phyloP scores from a whole-genome alignment of 2,113 vertebrate species.

The Boulengeromyrus knoepffleri region DNA sequence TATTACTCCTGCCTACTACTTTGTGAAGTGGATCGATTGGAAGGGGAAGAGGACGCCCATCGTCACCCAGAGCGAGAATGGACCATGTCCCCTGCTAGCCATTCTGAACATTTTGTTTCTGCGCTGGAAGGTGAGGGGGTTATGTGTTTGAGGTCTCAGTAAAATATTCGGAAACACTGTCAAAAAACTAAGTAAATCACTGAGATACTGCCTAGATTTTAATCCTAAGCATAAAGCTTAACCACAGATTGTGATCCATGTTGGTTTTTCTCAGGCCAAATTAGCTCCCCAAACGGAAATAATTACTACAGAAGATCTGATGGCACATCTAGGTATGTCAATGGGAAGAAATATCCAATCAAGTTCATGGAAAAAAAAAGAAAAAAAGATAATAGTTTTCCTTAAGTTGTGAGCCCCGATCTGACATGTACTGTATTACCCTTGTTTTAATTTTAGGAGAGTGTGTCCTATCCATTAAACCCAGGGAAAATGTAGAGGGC shows the following conservation, averaged over 20 bases:
- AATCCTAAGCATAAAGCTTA: not conserved
- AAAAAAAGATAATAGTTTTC: not conserved
- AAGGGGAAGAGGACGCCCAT: constrained; percentile 80
- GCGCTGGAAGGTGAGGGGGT: constrained; percentile 76
- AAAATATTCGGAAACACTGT: not conserved
- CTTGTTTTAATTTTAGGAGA: constrained; percentile 62
- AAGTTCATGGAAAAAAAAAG: not conserved
- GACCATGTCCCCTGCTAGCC: constrained; percentile 87
- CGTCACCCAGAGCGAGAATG: constrained; percentile 82
- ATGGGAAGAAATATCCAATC: not conserved
- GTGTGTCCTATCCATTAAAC: constrained; percentile 79
- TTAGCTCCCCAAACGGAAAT: constrained; percentile 81
- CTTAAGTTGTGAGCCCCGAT: not conserved
- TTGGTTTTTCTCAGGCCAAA: constrained; percentile 67
- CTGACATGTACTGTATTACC: not conserved
- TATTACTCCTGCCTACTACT: constrained; percentile 62
- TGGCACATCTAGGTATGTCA: constrained; percentile 80
- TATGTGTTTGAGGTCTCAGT: not conserved
- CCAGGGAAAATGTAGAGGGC: constrained; percentile 71
- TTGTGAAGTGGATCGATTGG: constrained; percentile 92
- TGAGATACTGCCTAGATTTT: not conserved
- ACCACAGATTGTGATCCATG: not conserved
- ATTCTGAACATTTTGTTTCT: constrained; percentile 87
- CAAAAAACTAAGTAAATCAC: not conserved
- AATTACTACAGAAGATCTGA: constrained; percentile 79